Evolutionary conservation across 2,113 vertebrate genomes (phyloP).

Genomic region (Phylloscopus trochiloides): DNA sequence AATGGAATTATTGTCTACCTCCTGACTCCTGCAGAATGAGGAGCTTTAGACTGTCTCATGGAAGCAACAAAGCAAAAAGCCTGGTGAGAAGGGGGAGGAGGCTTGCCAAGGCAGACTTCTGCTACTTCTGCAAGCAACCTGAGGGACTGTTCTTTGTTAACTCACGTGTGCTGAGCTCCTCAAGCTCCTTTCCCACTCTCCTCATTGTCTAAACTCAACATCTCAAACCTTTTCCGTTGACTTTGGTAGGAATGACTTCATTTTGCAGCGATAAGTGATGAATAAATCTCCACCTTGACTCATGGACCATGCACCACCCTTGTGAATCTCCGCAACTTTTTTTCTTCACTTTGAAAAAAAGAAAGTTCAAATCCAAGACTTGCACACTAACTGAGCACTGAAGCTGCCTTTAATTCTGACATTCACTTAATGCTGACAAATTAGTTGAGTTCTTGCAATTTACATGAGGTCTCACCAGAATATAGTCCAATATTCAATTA

Average conservation of each 20-base stretch:
- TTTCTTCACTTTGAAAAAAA: not conserved
- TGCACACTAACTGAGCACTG: not conserved
- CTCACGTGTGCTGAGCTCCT: not conserved
- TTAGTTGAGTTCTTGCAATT: not conserved
- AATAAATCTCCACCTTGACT: not conserved
- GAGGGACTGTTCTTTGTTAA: not conserved
- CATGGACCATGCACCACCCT: not conserved
- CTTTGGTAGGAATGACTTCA: not conserved
- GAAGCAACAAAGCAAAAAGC: not conserved
- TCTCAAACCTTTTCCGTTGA: not conserved
- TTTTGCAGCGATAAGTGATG: not conserved
- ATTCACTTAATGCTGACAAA: not conserved
- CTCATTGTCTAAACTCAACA: rapidly evolving
- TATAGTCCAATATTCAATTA: not conserved
- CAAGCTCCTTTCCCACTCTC: not conserved
- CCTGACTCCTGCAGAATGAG: not conserved
- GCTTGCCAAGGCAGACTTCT: not conserved
- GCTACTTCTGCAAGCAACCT: not conserved
- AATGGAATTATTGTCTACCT: not conserved
- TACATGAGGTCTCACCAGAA: not conserved
- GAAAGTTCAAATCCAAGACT: not conserved
- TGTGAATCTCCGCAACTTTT: not conserved
- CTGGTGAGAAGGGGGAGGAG: not conserved
- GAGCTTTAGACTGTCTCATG: not conserved
- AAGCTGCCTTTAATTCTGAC: not conserved